Evolutionary conservation across 2,113 vertebrate genomes (phyloP), one percentile per base, ranked within the genome.

Genomic region (Anoplopoma fimbria): DNA sequence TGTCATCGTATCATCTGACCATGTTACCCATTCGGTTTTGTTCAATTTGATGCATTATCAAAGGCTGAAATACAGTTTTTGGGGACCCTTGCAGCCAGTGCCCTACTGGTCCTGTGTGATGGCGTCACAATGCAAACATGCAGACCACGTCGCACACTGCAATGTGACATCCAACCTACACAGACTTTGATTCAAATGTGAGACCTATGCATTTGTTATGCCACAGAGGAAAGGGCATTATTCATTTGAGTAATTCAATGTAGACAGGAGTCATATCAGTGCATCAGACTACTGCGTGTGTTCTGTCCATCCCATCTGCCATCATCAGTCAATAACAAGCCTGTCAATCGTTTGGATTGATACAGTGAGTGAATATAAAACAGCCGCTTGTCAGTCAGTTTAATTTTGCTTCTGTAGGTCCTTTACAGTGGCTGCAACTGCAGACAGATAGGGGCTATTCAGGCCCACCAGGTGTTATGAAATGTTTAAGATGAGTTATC

Each of bases 231-330:
- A 65, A 63, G 15, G 33, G 0, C 21, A 65, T 58, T 4, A 61
- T 65, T 77, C 2, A 79, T 62, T 58, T 8, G 9, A 36, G 6
- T 34, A 42, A 87, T 69, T 69, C 1, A 21, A 40, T 75, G 79
- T 17, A 63, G 2, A 23, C 60, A 40, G 63, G 38, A 23, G 1
- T 29, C 53, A 29, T 40, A 33, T 81, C 25, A 9, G 75, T 49
- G 83, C 68, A 75, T 67, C 68, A 77, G 69, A 57, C 71, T 19
- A 5, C n/a, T 10, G 51, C 45, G 19, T 23, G 23, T 51, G 73
- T 78, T 75, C 80, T 63, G 82, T 87, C 6, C 49, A 81, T 82
- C 81, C 27, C 34, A 81, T 85, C 73, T 71, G 69, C 70, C 61
- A 34, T 42, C 79, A 83, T 74, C 64, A 51, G 60, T 75, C 74